Base-by-base conservation (phyloP, 2,888 invertebrate genomes). In the Apodemia zela region DNA sequence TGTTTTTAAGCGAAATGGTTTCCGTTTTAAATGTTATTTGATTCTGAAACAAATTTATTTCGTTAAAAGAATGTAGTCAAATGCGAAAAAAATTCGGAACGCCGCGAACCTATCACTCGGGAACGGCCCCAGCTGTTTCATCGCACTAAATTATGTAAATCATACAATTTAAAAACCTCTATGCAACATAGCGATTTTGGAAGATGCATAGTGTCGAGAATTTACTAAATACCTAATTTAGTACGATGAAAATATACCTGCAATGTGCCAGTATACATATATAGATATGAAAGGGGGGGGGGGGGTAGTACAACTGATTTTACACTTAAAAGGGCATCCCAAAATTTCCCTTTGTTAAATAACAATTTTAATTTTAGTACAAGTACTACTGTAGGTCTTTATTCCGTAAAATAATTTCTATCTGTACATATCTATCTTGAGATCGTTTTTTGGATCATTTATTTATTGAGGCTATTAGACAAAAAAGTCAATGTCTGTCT, bases 121-220 rank as follows among this genome's bases (percentile, higher is more conserved):
- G 54, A 54, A 54, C 54, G 25, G 5, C 10, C 51, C 13, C 54
- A 54, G 54, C 54, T 54, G 54, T 54, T 54, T 18, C 18, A 10
- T 10, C 54, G 21, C 54, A 25, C 54, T 54, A 54, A 54, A 54
- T 54, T 54, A 54, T 54, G 25, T 54, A 54, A 54, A 54, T 25
- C 25, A 54, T 54, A 25, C 54, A 21, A 54, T 54, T 54, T 54
- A 54, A 54, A 54, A 25, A 54, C 54, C 25, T 54, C 54, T 54
- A 54, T 54, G 54, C 25, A 25, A 21, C 13, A 54, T 6, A 25
- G 51, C 25, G 51, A 25, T 54, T 54, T 54, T 21, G 15, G 15
- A 54, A 54, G 15, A 6, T 0, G 5, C 51, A 15, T 13, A 1
- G 25, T 21, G 15, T 11, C 13, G 51, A 3, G 10, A 10, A 18